These are phyloP conservation scores for Apeltes quadracus DNA, from an alignment of 2,113 vertebrate species.

Conservation along the genomic window DNA sequence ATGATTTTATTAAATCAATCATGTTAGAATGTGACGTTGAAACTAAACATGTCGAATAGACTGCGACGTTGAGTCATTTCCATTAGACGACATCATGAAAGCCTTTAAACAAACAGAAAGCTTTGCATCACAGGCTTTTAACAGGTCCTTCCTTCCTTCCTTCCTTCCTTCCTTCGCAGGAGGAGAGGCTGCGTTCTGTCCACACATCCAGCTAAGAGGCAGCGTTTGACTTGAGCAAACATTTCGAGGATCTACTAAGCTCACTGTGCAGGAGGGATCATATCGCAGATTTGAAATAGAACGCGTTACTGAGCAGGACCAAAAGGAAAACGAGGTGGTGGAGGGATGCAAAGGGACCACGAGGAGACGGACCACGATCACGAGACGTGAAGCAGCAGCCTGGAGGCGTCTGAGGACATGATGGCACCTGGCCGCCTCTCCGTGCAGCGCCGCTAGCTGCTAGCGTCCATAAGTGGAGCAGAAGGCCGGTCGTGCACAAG, in stretches of 20 bases:
- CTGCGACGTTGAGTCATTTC: background rate
- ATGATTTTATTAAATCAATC: background rate
- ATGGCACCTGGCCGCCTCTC: too few relatives aligned
- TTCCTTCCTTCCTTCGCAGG: too few relatives aligned
- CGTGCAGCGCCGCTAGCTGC: too few relatives aligned
- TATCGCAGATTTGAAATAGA: background rate
- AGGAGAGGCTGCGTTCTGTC: too few relatives aligned
- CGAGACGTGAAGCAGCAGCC: background rate
- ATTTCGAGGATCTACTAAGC: background rate
- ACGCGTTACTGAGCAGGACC: background rate
- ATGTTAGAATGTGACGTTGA: background rate
- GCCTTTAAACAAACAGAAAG: background rate
- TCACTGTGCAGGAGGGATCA: background rate
- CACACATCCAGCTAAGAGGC: too few relatives aligned
- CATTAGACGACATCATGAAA: too few relatives aligned
- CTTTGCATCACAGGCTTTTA: too few relatives aligned
- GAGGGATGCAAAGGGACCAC: too few relatives aligned
- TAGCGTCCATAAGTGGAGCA: background rate
- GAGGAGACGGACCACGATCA: too few relatives aligned
- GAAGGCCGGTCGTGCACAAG: constrained; percentile 33
- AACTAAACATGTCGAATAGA: background rate
- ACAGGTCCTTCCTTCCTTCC: too few relatives aligned
- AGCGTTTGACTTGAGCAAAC: constrained; percentile 9
- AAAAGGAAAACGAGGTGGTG: background rate
- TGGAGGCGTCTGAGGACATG: background rate